Percentiles rank a stretch among this genome's conserved stretches.
Evolutionary conservation across 2,888 invertebrate genomes (phyloP).

Genomic region (Cheilosia urbana): DNA sequence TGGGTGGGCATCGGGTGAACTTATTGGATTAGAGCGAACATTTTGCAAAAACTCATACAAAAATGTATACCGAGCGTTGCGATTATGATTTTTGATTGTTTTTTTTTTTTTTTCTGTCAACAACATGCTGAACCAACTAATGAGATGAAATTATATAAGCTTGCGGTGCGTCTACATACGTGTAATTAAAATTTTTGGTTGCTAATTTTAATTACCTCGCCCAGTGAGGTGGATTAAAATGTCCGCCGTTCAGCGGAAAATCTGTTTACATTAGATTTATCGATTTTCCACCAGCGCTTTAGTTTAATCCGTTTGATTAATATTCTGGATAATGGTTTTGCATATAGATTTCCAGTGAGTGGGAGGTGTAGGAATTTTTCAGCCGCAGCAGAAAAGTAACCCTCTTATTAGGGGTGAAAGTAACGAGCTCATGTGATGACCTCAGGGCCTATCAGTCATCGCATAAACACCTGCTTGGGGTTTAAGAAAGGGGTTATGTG

Average conservation of each 20-base stretch:
- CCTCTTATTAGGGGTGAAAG: conserved; percentile 22
- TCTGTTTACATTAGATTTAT: conserved; percentile 71
- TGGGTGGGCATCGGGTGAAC: conserved; percentile 39
- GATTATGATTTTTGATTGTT: conserved; percentile 57
- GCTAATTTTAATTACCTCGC: conserved; percentile 58
- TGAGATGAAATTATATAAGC: conserved; percentile 29
- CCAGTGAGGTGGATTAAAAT: conserved; percentile 34
- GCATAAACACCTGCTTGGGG: conserved; percentile 76
- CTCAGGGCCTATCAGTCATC: conserved; percentile 72
- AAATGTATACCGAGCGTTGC: conserved; percentile 55
- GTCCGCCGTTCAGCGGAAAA: conserved; percentile 51
- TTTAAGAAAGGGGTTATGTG: background rate
- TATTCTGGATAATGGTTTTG: conserved; percentile 19
- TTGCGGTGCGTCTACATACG: background rate
- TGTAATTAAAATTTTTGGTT: conserved; percentile 47
- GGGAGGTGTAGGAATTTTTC: background rate
- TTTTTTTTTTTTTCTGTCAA: conserved; percentile 14
- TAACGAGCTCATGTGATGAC: conserved; percentile 48
- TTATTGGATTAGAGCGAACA: conserved; percentile 73
- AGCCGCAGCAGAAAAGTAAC: conserved; percentile 7
- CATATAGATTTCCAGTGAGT: background rate
- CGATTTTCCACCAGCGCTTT: conserved; percentile 54
- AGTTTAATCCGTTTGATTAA: conserved; percentile 66
- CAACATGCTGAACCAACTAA: conserved; percentile 14
- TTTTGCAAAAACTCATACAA: conserved; percentile 72